Conservation (phyloP, 1,140 invertebrate species). For the Drosophila sucinea region DNA sequence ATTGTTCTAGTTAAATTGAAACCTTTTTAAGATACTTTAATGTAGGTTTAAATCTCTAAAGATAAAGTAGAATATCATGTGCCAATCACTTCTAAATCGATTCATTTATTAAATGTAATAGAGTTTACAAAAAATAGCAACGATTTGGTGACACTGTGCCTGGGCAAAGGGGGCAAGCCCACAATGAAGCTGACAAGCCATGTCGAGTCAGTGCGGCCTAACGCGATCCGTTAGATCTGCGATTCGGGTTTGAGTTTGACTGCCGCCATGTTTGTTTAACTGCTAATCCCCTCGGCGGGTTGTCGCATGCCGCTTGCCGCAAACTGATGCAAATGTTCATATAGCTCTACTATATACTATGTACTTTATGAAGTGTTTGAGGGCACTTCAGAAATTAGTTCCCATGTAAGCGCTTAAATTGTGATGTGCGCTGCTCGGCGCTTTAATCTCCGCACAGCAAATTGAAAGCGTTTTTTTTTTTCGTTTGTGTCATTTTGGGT, state of each 20-base stretch:
- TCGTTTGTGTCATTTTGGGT: slow-evolving; percentile 19
- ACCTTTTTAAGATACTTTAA: not conserved
- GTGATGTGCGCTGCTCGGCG: slow-evolving; percentile 24
- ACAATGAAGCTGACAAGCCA: slow-evolving; percentile 76
- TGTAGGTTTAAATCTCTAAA: no score
- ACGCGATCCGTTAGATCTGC: slow-evolving; percentile 60
- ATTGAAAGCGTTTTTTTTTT: slow-evolving; percentile 58
- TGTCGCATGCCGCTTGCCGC: slow-evolving; percentile 55
- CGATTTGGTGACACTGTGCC: slow-evolving; percentile 4
- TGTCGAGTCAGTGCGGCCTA: slow-evolving; percentile 65
- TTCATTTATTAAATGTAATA: no score
- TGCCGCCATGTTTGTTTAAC: slow-evolving; percentile 72
- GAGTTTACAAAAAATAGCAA: no score
- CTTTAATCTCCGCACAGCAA: slow-evolving; percentile 62
- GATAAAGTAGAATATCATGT: no score
- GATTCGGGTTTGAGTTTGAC: slow-evolving; percentile 42
- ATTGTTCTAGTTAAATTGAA: no score
- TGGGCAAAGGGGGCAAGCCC: slow-evolving; percentile 7
- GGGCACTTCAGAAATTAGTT: slow-evolving; percentile 79
- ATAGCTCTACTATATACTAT: not conserved
- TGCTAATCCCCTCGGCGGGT: slow-evolving; percentile 77
- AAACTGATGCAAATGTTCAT: slow-evolving; percentile 67
- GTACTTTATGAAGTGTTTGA: slow-evolving; percentile 71
- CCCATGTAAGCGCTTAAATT: slow-evolving; percentile 80
- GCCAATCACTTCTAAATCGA: no score